These are phyloP conservation scores for Ectropis grisescens DNA, from an alignment of 1,140 invertebrate species.

Conservation along the genomic window DNA sequence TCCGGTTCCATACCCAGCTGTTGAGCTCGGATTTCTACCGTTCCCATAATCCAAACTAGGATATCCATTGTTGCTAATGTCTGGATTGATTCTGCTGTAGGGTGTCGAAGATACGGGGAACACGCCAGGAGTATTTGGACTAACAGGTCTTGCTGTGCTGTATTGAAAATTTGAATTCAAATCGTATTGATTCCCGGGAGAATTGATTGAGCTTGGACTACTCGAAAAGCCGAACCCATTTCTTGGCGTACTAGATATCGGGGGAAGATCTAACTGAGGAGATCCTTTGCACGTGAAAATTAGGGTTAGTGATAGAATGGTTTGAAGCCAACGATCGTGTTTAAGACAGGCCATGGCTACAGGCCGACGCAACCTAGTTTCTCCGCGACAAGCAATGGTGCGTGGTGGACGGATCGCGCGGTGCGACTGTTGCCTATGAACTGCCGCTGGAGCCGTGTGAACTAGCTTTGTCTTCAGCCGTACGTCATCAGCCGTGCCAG, in stretches of 20 bases:
- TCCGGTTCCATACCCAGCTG: too few relatives aligned
- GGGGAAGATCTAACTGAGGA: conserved; percentile 70
- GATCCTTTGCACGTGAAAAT: conserved; percentile 25
- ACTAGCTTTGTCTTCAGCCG: conserved; percentile 28
- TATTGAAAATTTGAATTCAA: conserved; percentile 43
- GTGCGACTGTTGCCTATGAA: conserved; percentile 29
- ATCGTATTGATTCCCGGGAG: conserved; percentile 46
- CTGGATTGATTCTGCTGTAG: conserved; percentile 49
- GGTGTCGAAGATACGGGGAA: conserved; percentile 52
- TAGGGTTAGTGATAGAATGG: conserved; percentile 31
- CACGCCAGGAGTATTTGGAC: conserved; percentile 34
- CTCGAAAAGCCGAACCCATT: conserved; percentile 46
- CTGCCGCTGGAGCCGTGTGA: conserved; percentile 45
- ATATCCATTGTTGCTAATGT: conserved; percentile 62
- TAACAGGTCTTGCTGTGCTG: conserved; percentile 36
- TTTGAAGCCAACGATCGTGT: conserved; percentile 24
- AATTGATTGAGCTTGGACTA: conserved; percentile 36
- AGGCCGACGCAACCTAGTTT: conserved; percentile 11
- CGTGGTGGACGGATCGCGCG: conserved; percentile 45
- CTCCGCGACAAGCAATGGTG: conserved; percentile 35
- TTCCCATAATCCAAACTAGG: conserved; percentile 44
- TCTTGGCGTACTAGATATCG: conserved; percentile 47
- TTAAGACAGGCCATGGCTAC: conserved; percentile 37
- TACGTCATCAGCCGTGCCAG: not conserved
- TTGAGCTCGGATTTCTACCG: conserved; percentile 40